A percentile compares a stretch with the other conserved stretches of the same genome.
These are phyloP conservation scores for Mesorhabditis spiculigera DNA, from an alignment of 2,888 invertebrate genomes.

Conservation along the genomic window DNA sequence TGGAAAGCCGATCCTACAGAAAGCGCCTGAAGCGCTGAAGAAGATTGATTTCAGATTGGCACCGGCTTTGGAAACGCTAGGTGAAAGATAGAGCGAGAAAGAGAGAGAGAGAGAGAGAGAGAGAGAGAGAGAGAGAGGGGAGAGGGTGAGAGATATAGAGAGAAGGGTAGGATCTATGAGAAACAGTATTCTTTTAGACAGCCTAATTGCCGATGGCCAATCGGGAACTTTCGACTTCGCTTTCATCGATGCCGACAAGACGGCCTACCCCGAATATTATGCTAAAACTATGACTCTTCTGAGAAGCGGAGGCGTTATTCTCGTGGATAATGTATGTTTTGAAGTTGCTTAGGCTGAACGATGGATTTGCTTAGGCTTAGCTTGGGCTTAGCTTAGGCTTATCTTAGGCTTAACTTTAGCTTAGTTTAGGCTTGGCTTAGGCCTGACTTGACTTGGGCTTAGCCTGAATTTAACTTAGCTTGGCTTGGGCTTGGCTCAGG, in stretches of 20 bases:
- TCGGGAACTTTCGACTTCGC: constrained; percentile 45
- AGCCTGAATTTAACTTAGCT: no score
- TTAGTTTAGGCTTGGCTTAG: no score
- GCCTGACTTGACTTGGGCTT: no score
- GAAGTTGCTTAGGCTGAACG: no score
- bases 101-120: no score
- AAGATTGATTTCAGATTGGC: constrained; percentile 30
- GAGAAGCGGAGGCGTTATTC: constrained; percentile 60
- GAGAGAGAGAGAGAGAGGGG: no score
- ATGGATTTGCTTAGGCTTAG: no score
- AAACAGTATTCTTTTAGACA: no score
- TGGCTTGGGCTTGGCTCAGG: no score
- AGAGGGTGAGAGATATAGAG: neutral
- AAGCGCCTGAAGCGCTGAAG: constrained; percentile 22
- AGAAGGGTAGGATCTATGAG: no score
- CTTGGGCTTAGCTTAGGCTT: neutral
- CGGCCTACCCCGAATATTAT: constrained; percentile 60
- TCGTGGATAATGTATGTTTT: constrained; percentile 60
- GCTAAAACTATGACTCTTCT: constrained; percentile 59
- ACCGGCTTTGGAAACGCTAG: constrained; percentile 23
- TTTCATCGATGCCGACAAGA: constrained; percentile 60
- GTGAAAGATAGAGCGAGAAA: constrained; percentile 9
- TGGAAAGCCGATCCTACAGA: constrained; percentile 30
- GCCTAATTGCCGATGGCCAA: constrained; percentile 40
- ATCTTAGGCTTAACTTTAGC: no score